Conservation (phyloP, 2,113 vertebrate species). For the Pedionomus torquatus region DNA sequence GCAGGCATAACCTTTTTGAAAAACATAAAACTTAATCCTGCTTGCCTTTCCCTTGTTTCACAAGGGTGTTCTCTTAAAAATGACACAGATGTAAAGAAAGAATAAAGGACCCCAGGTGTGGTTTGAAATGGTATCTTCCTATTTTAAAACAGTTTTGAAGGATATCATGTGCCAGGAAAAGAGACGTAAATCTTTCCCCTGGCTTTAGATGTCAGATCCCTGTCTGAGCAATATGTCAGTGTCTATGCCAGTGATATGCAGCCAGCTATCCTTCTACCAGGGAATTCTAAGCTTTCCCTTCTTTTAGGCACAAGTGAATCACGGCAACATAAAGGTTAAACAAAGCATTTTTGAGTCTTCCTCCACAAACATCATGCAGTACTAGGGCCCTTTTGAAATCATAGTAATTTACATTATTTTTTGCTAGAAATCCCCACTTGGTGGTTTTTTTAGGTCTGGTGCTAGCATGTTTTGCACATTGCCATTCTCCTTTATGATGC, state of each 20-base stretch:
- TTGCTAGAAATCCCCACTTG: neutral
- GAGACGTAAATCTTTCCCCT: neutral
- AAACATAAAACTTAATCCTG: neutral
- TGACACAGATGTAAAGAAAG: neutral
- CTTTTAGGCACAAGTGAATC: neutral
- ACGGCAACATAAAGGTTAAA: neutral
- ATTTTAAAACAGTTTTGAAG: neutral
- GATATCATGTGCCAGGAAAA: neutral
- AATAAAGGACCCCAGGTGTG: neutral
- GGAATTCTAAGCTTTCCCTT: neutral
- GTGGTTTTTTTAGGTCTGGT: rapidly evolving
- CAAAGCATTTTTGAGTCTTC: neutral
- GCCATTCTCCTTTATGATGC: neutral
- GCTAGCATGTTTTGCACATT: neutral
- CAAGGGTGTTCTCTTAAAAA: neutral
- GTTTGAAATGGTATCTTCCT: neutral
- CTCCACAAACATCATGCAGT: neutral
- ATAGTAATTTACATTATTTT: neutral
- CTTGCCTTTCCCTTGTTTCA: neutral
- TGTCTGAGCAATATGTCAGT: neutral
- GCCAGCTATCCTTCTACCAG: neutral
- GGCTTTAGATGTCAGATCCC: neutral
- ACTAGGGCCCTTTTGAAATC: neutral
- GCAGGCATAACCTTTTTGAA: neutral
- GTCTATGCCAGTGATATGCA: neutral